Evolutionary conservation across 2,888 invertebrate genomes (phyloP).

Genomic region (Nymphalis c-album): DNA sequence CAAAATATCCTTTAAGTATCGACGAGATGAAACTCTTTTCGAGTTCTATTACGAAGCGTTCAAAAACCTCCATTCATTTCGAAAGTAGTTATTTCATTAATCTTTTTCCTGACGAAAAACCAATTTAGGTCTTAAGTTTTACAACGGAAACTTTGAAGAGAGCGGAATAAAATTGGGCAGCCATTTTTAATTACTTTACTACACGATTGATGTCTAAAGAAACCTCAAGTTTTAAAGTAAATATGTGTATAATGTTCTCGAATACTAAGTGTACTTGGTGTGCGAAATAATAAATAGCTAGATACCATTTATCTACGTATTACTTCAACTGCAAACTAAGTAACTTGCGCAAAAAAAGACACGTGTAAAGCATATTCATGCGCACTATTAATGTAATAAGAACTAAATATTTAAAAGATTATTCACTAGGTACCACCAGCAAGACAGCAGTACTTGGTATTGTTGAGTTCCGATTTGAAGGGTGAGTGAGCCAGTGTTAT

Average conservation of each 20-base stretch:
- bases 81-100: slow-evolving; percentile 29
- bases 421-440: too few relatives aligned
- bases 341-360: too few relatives aligned
- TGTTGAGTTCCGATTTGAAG: too few relatives aligned
- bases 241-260: background rate
- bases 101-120: slow-evolving; percentile 24
- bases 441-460: too few relatives aligned
- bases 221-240: background rate
- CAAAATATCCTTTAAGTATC: background rate
- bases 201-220: slow-evolving; percentile 25
- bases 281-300: too few relatives aligned
- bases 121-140: slow-evolving; percentile 29
- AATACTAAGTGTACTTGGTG: too few relatives aligned
- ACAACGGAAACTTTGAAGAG: slow-evolving; percentile 23
- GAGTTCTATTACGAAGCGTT: background rate
- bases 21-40: slow-evolving; percentile 3
- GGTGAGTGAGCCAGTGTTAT: too few relatives aligned
- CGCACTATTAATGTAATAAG: too few relatives aligned
- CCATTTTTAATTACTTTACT: slow-evolving; percentile 28
- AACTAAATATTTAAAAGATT: too few relatives aligned
- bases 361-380: too few relatives aligned
- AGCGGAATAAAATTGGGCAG: slow-evolving; percentile 18
- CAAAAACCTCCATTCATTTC: slow-evolving; percentile 23
- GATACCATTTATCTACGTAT: too few relatives aligned
- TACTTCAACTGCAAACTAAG: too few relatives aligned